Conservation (phyloP, 2,888 invertebrate genomes). For the Tipula confusa region DNA sequence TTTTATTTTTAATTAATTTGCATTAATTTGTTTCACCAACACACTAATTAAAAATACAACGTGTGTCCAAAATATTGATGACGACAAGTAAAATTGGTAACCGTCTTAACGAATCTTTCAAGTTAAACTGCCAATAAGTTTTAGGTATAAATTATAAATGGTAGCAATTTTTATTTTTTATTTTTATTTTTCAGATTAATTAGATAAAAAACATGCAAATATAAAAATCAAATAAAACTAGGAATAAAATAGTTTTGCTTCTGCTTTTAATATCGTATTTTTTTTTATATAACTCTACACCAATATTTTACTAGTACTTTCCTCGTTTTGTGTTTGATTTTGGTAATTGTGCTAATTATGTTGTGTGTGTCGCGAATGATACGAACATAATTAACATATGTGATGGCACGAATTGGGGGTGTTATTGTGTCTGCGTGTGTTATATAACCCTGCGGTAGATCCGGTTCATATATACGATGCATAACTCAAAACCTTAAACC, state of each 20-base stretch:
- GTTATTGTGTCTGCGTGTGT: too few relatives aligned
- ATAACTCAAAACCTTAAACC: too few relatives aligned
- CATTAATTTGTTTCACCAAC: neutral
- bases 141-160: neutral
- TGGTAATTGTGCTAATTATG: neutral
- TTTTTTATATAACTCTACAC: neutral
- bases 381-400: neutral
- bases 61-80: neutral
- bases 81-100: neutral
- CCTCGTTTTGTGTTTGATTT: neutral
- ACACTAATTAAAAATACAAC: too few relatives aligned
- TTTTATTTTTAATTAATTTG: neutral
- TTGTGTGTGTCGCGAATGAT: neutral
- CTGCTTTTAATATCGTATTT: neutral
- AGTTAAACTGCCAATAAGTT: neutral
- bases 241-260: neutral
- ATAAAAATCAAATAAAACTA: neutral
- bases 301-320: neutral
- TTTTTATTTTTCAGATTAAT: neutral
- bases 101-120: neutral
- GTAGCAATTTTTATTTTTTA: neutral
- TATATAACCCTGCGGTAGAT: too few relatives aligned
- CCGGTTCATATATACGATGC: too few relatives aligned
- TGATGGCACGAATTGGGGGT: neutral
- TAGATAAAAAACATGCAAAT: conserved; percentile 14